Percentiles rank a stretch among this genome's conserved stretches.
These are phyloP conservation scores for Nephrocerus scutellatus DNA, from an alignment of 2,888 invertebrate species.

Conservation along the genomic window DNA sequence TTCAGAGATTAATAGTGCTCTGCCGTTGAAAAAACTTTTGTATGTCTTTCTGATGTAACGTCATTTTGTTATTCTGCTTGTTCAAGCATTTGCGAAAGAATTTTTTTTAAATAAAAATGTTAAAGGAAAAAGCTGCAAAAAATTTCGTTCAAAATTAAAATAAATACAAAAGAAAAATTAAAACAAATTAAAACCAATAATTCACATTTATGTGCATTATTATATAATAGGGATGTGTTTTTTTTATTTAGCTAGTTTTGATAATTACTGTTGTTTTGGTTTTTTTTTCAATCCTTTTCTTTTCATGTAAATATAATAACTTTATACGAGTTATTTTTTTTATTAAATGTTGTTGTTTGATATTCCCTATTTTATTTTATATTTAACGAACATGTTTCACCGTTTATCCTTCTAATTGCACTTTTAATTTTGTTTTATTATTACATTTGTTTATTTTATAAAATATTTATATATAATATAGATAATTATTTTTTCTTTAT, in stretches of 20 bases:
- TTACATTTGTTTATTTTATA: conserved; percentile 13
- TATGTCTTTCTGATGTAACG: too few relatives aligned
- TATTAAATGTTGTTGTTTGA: conserved; percentile 17
- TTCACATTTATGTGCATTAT: too few relatives aligned
- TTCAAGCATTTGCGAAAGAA: too few relatives aligned
- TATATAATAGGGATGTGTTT: too few relatives aligned
- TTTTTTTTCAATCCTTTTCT: conserved; percentile 26
- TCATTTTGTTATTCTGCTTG: too few relatives aligned
- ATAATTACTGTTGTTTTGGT: conserved; percentile 16
- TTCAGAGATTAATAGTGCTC: too few relatives aligned
- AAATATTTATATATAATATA: background rate
- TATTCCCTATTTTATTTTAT: conserved; percentile 30
- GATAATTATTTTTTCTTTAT: conserved; percentile 1
- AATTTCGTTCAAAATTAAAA: too few relatives aligned
- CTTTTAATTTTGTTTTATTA: conserved; percentile 46
- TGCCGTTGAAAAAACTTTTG: too few relatives aligned
- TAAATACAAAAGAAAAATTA: too few relatives aligned
- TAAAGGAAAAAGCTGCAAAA: too few relatives aligned
- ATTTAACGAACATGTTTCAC: conserved; percentile 47
- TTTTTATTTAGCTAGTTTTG: conserved; percentile 17
- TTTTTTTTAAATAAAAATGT: too few relatives aligned
- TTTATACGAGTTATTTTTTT: conserved; percentile 19
- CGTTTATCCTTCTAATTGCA: conserved; percentile 54
- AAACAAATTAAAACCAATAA: too few relatives aligned
- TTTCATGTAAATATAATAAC: conserved; percentile 24